Conservation (phyloP, 1,140 invertebrate genomes). For the Homalodisca vitripennis region DNA sequence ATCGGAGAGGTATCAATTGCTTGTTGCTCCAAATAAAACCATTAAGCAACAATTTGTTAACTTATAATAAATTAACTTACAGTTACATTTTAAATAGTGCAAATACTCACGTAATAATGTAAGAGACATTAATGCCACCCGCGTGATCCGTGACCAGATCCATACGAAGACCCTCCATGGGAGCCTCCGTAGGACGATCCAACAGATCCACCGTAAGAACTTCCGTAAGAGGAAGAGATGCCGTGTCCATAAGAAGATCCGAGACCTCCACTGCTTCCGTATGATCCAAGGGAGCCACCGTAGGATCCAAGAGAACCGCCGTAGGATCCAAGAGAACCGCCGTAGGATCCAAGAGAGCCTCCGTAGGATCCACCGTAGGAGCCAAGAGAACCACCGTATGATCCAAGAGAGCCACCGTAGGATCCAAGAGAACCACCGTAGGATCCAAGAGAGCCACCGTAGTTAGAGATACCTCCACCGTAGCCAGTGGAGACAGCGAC, state of each 20-base stretch:
- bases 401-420: slow-evolving; percentile 6
- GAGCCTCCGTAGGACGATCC: background rate
- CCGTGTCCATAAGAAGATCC: too few relatives aligned
- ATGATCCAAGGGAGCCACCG: too few relatives aligned
- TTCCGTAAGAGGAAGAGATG: too few relatives aligned
- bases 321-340: background rate
- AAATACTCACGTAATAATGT: too few relatives aligned
- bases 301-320: background rate
- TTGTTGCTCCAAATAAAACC: too few relatives aligned
- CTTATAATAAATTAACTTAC: too few relatives aligned
- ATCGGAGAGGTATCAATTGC: too few relatives aligned
- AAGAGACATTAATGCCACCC: too few relatives aligned
- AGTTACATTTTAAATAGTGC: too few relatives aligned
- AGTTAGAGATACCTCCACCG: background rate
- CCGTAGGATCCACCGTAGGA: background rate
- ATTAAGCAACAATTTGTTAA: too few relatives aligned
- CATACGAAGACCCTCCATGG: background rate
- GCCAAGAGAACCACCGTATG: background rate
- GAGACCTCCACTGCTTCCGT: background rate
- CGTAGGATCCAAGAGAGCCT: background rate
- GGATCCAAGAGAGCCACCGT: background rate
- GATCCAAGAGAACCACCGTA: slow-evolving; percentile 3
- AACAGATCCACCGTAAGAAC: too few relatives aligned
- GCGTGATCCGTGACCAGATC: too few relatives aligned
- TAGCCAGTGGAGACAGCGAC: slow-evolving; percentile 48